Conservation (phyloP, 2,113 vertebrate species). For the Ageneiosus marmoratus region DNA sequence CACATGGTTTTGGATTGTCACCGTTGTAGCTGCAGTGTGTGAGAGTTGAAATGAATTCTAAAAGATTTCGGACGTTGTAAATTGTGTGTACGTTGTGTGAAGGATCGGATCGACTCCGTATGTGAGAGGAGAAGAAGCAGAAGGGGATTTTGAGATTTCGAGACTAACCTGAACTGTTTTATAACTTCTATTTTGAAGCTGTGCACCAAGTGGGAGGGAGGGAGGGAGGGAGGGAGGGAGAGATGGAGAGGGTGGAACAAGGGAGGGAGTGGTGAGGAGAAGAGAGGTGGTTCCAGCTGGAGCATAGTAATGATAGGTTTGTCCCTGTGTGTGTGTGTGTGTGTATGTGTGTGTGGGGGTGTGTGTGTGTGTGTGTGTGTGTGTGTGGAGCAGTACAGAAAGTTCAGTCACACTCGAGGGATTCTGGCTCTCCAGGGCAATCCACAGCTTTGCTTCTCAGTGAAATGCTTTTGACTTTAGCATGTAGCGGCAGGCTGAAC, state of each 20-base stretch:
- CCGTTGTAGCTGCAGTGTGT: too few relatives aligned
- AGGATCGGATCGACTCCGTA: neutral
- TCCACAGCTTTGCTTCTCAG: neutral
- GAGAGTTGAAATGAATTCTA: too few relatives aligned
- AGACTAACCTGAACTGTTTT: slow-evolving; percentile 27
- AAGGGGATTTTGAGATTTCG: neutral
- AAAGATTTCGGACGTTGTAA: too few relatives aligned
- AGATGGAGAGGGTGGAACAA: neutral
- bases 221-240: slow-evolving; percentile 19
- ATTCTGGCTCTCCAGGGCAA: slow-evolving; percentile 49
- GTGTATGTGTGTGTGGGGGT: too few relatives aligned
- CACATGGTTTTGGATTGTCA: too few relatives aligned
- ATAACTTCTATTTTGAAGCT: slow-evolving; percentile 47
- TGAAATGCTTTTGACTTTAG: slow-evolving; percentile 40
- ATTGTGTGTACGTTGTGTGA: neutral
- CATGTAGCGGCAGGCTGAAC: slow-evolving; percentile 51
- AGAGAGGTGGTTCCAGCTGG: slow-evolving; percentile 53
- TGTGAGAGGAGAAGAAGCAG: neutral
- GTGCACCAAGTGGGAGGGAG: slow-evolving; percentile 42
- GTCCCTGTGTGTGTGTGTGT: slow-evolving; percentile 31
- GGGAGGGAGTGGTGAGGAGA: slow-evolving; percentile 23
- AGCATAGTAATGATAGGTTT: slow-evolving; percentile 45
- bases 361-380: slow-evolving; percentile 27
- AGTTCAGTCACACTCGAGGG: slow-evolving; percentile 50
- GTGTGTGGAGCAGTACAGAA: slow-evolving; percentile 34